A percentile compares a stretch with the other conserved stretches of the same genome.
Evolutionary conservation across 2,797 vertebrate species (phyloP).

Genomic region (Coregonus ussuriensis): DNA sequence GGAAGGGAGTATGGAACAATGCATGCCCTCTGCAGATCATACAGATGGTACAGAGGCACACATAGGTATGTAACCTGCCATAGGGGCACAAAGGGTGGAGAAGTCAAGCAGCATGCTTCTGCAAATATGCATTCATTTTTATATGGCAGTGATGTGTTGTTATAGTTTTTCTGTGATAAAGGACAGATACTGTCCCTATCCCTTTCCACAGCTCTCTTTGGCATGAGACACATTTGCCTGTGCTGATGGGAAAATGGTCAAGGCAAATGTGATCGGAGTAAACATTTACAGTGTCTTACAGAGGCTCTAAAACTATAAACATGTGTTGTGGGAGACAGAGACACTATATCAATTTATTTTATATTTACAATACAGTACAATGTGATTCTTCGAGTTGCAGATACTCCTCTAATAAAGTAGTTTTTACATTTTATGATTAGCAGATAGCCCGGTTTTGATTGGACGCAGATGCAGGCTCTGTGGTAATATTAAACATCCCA

Average conservation of each 20-base stretch:
- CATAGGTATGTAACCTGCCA: not conserved
- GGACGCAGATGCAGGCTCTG: conserved; percentile 68
- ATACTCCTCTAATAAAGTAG: conserved; percentile 24
- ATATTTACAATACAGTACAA: not conserved
- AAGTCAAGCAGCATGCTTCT: not conserved
- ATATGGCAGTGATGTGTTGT: not conserved
- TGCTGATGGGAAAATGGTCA: not conserved
- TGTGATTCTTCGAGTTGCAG: not conserved
- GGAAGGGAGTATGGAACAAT: not conserved
- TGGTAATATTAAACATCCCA: conserved; percentile 68
- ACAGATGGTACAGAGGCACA: not conserved
- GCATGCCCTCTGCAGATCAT: not conserved
- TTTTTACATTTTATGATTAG: conserved; percentile 52
- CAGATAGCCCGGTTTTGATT: conserved; percentile 70
- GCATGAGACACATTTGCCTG: not conserved
- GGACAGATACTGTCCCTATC: not conserved
- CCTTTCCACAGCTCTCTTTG: not conserved
- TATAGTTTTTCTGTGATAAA: not conserved
- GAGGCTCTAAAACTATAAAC: not conserved
- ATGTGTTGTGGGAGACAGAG: not conserved
- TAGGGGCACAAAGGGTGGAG: not conserved
- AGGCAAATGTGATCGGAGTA: not conserved
- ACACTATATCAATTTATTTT: no score
- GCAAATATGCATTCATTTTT: not conserved
- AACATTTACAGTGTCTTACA: not conserved